phyloP scores from a whole-genome alignment of 2,888 invertebrate genomes.

The Margaritifera margaritifera region DNA sequence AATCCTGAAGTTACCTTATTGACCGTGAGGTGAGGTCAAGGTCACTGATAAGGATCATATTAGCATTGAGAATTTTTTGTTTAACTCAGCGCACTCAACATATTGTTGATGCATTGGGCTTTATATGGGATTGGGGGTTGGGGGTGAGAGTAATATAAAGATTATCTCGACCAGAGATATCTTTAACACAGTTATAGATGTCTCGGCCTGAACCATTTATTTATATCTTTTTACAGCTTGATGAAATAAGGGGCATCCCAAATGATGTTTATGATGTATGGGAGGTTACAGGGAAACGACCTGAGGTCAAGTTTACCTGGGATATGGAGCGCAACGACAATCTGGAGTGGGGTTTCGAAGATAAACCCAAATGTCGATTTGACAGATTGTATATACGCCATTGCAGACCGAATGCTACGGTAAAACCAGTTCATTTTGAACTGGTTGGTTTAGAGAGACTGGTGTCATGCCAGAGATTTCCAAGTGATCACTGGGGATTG shows the following conservation, averaged over 20 bases:
- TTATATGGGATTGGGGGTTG: no score
- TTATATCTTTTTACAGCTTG: constrained; percentile 58
- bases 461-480: constrained; percentile 74
- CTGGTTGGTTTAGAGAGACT: constrained; percentile 76
- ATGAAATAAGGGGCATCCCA: constrained; percentile 72
- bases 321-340: constrained; percentile 77
- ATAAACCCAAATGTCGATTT: constrained; percentile 75
- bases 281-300: constrained; percentile 75
- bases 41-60: no score
- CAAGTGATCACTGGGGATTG: constrained; percentile 78
- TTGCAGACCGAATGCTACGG: constrained; percentile 38
- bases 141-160: no score
- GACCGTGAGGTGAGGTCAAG: no score
- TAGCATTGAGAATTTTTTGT: no score
- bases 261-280: constrained; percentile 75
- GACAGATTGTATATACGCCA: constrained; percentile 75
- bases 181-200: no score
- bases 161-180: no score
- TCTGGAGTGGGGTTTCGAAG: constrained; percentile 67
- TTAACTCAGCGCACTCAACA: no score
- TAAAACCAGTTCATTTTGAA: constrained; percentile 75
- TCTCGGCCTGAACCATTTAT: no score
- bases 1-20: no score
- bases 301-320: constrained; percentile 77
- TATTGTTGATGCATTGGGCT: no score